Evolutionary conservation across 1,140 invertebrate genomes (phyloP).

Genomic region (Drosophila kohkoa): DNA sequence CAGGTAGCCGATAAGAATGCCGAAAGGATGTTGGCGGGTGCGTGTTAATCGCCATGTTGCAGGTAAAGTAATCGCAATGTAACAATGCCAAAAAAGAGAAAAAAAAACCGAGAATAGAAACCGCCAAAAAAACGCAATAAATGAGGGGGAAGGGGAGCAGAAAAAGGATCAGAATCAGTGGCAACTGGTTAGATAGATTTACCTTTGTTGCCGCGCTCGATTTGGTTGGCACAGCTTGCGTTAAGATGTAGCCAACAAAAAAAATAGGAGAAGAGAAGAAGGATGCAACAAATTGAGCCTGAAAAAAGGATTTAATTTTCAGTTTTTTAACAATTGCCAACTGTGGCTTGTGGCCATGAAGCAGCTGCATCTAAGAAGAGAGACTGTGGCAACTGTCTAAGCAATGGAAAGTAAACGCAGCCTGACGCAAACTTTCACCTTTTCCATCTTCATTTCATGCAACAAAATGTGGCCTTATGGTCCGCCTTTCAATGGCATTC

Average conservation of each 20-base stretch:
- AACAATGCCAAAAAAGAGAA: constrained; percentile 46
- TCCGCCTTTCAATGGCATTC: constrained; percentile 10
- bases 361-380: constrained; percentile 18
- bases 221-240: constrained; percentile 62
- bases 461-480: constrained; percentile 26
- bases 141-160: neutral
- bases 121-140: constrained; percentile 35
- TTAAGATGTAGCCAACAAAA: constrained; percentile 29
- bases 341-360: constrained; percentile 40
- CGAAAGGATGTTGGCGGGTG: constrained; percentile 42
- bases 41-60: constrained; percentile 62
- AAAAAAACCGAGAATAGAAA: constrained; percentile 27
- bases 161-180: neutral
- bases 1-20: constrained; percentile 33
- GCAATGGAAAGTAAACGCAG: constrained; percentile 19
- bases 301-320: constrained; percentile 59
- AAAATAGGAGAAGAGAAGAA: too few species aligned
- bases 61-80: constrained; percentile 61
- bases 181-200: neutral
- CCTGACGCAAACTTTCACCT: constrained; percentile 12
- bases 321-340: constrained; percentile 45
- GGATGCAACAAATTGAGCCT: constrained; percentile 54
- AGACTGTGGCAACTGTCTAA: constrained; percentile 20
- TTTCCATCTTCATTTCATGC: constrained; percentile 27
- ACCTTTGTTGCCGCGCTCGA: constrained; percentile 40